These are phyloP conservation scores for Yponomeuta plumbellus DNA, from an alignment of 2,888 invertebrate species.

Conservation along the genomic window DNA sequence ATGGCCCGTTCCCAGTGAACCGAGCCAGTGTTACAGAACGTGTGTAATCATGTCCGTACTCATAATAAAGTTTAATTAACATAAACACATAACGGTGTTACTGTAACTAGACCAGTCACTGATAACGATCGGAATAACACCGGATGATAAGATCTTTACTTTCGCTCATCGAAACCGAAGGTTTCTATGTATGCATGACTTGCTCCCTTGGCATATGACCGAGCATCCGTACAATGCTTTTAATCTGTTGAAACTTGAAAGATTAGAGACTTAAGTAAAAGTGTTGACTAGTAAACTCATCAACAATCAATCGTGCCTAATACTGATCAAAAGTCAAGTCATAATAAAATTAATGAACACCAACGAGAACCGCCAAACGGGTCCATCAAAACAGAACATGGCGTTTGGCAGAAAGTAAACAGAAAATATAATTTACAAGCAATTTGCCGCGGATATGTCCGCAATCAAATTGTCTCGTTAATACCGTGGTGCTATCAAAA, in stretches of 20 bases:
- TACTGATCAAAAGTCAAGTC: not conserved
- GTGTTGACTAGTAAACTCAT: not conserved
- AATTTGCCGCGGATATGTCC: constrained; percentile 75
- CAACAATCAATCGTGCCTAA: constrained; percentile 2
- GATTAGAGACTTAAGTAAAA: no score
- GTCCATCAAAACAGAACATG: constrained; percentile 52
- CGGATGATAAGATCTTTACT: constrained; percentile 40
- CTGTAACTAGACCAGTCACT: constrained; percentile 23
- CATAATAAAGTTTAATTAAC: constrained; percentile 29
- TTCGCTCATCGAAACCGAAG: constrained; percentile 46
- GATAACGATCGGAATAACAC: constrained; percentile 37
- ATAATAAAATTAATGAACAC: not conserved
- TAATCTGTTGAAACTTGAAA: not conserved
- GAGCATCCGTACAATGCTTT: not conserved
- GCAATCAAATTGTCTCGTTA: constrained; percentile 78
- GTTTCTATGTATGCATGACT: constrained; percentile 25
- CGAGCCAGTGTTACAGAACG: constrained; percentile 24
- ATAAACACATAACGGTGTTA: constrained; percentile 25
- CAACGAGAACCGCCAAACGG: constrained; percentile 26
- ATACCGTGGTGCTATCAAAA: constrained; percentile 74
- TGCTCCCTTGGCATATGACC: not conserved
- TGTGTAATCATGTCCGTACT: constrained; percentile 19
- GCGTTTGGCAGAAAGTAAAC: constrained; percentile 75
- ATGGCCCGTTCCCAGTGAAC: constrained; percentile 18
- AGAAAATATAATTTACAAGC: constrained; percentile 77